Evolutionary conservation across 2,888 invertebrate genomes (phyloP).

Genomic region (Drosophila peninsularis): DNA sequence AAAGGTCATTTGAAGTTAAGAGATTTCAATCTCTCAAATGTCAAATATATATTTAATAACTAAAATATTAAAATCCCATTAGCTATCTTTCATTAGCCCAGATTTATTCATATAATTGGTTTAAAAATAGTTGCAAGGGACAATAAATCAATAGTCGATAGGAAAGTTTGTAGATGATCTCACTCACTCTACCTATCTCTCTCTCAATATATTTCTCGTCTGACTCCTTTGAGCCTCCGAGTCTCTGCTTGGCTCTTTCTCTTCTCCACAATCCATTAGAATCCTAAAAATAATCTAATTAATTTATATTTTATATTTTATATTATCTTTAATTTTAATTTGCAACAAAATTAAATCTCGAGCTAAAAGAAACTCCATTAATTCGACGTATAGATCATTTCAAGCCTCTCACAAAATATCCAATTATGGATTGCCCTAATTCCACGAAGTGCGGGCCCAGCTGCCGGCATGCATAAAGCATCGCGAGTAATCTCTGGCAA

Average conservation of each 20-base stretch:
- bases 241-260: background rate
- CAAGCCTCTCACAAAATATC: conserved; percentile 14
- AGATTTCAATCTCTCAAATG: too few relatives aligned
- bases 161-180: too few relatives aligned
- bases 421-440: conserved; percentile 38
- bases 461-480: conserved; percentile 32
- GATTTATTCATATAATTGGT: too few relatives aligned
- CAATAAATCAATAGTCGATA: too few relatives aligned
- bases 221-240: too few relatives aligned
- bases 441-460: conserved; percentile 35
- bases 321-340: background rate
- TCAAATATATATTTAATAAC: too few relatives aligned
- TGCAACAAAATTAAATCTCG: background rate
- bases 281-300: background rate
- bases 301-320: background rate
- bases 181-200: too few relatives aligned
- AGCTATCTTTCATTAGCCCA: too few relatives aligned
- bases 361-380: background rate
- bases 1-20: background rate
- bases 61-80: too few relatives aligned
- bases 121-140: too few relatives aligned
- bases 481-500: conserved; percentile 39
- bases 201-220: too few relatives aligned
- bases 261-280: background rate
- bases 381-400: conserved; percentile 26